Evolutionary conservation across 2,113 vertebrate species (phyloP).

Genomic region (Brachirus orientalis): DNA sequence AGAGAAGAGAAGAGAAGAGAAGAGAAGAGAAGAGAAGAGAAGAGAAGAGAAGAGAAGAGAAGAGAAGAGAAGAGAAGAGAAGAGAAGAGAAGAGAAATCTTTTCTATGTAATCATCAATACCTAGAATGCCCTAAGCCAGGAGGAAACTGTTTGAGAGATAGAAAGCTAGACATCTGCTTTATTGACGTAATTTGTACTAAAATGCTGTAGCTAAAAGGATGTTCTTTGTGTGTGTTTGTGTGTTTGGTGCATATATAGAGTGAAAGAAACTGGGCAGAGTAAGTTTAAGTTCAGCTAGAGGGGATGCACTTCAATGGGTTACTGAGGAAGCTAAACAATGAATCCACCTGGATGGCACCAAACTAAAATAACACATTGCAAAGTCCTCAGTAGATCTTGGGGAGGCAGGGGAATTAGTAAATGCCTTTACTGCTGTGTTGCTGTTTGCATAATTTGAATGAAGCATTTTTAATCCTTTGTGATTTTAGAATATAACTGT

Average conservation of each 20-base stretch:
- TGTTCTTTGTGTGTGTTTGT: constrained; percentile 29
- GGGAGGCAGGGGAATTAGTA: not conserved
- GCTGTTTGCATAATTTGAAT: constrained; percentile 8
- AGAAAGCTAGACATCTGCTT: constrained; percentile 72
- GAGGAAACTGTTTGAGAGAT: constrained; percentile 65
- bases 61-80: constrained; percentile 11
- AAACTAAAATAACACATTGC: constrained; percentile 6
- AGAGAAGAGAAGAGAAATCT: constrained; percentile 50
- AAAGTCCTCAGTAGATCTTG: not conserved
- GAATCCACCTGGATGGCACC: constrained; percentile 18
- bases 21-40: constrained; percentile 18
- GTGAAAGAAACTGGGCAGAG: constrained; percentile 27
- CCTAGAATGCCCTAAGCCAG: constrained; percentile 54
- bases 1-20: too few species aligned
- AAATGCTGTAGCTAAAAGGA: constrained; percentile 61
- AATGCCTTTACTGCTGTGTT: constrained; percentile 1
- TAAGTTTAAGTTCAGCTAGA: constrained; percentile 53
- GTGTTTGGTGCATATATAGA: constrained; percentile 9
- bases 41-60: constrained; percentile 22
- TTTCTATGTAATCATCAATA: constrained; percentile 77
- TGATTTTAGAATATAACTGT: too few species aligned
- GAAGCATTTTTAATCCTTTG: constrained; percentile 4
- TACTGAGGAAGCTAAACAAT: constrained; percentile 14
- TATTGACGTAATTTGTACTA: constrained; percentile 77
- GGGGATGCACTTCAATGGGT: constrained; percentile 51